phyloP scores from a whole-genome alignment of 2,888 invertebrate species.

The Branchellion lobata region DNA sequence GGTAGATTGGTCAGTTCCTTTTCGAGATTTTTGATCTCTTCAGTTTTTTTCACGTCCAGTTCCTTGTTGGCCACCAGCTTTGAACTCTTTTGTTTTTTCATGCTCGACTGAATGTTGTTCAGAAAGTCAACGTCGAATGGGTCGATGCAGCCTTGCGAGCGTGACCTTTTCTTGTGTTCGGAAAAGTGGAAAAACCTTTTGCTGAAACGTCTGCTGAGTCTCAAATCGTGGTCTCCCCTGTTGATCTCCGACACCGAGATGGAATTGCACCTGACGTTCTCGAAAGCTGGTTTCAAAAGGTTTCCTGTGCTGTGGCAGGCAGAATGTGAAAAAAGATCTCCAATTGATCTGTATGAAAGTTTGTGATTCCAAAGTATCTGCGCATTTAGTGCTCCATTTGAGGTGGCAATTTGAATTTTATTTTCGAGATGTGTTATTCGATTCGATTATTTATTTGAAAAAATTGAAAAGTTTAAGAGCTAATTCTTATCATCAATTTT shows the following conservation, averaged over 20 bases:
- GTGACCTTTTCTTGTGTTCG: slow-evolving; percentile 59
- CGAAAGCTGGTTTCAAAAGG: background rate
- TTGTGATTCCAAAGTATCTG: no score
- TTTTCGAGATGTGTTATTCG: no score
- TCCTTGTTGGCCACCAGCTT: background rate
- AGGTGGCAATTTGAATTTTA: no score
- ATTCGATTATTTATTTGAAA: no score
- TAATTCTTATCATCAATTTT: no score
- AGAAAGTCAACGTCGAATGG: slow-evolving; percentile 40
- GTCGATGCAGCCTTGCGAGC: slow-evolving; percentile 57
- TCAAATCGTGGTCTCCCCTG: slow-evolving; percentile 46
- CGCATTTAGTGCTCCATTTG: no score
- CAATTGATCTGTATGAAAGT: background rate
- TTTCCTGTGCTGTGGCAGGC: background rate
- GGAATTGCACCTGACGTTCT: slow-evolving; percentile 54
- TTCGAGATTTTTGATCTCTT: slow-evolving; percentile 67
- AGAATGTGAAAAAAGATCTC: background rate
- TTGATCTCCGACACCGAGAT: slow-evolving; percentile 54
- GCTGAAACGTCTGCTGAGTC: slow-evolving; percentile 1
- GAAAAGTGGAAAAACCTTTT: slow-evolving; percentile 60
- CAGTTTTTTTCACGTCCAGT: background rate
- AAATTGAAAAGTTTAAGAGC: no score
- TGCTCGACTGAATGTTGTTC: background rate
- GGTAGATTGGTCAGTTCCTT: slow-evolving; percentile 68
- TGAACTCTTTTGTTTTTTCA: slow-evolving; percentile 22